Conservation (phyloP, 2,888 invertebrate genomes). For the Eubasilissa splendida region DNA sequence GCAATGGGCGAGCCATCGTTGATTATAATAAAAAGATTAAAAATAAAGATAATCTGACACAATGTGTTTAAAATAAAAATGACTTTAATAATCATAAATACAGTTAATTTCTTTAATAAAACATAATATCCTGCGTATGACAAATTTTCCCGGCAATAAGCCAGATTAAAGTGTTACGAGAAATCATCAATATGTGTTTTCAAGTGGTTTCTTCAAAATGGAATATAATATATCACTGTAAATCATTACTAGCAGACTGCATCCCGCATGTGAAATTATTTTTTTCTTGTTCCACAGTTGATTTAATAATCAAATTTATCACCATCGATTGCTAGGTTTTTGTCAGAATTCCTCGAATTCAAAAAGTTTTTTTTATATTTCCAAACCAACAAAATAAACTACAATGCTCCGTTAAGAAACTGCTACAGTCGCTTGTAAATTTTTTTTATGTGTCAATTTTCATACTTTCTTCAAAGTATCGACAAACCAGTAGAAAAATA, state of each 20-base stretch:
- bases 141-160: not conserved
- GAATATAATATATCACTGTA: slow-evolving; percentile 1
- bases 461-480: slow-evolving; percentile 15
- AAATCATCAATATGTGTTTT: slow-evolving; percentile 9
- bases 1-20: not conserved
- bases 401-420: slow-evolving; percentile 8
- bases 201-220: not conserved
- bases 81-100: not conserved
- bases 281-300: not conserved
- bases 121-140: not conserved
- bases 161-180: not conserved
- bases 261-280: not conserved
- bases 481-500: slow-evolving; percentile 39
- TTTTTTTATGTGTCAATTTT: slow-evolving; percentile 20
- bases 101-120: slow-evolving; percentile 2
- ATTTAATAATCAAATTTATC: not conserved
- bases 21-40: not conserved
- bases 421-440: not conserved
- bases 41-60: not conserved
- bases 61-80: no score
- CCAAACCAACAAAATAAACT: slow-evolving; percentile 34
- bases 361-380: not conserved
- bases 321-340: not conserved
- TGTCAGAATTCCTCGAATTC: no score
- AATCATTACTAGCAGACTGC: not conserved